A percentile compares a stretch with the other conserved stretches of the same genome.
Evolutionary conservation across 2,888 invertebrate species (phyloP).

Genomic region (Tenthredo mesomela): DNA sequence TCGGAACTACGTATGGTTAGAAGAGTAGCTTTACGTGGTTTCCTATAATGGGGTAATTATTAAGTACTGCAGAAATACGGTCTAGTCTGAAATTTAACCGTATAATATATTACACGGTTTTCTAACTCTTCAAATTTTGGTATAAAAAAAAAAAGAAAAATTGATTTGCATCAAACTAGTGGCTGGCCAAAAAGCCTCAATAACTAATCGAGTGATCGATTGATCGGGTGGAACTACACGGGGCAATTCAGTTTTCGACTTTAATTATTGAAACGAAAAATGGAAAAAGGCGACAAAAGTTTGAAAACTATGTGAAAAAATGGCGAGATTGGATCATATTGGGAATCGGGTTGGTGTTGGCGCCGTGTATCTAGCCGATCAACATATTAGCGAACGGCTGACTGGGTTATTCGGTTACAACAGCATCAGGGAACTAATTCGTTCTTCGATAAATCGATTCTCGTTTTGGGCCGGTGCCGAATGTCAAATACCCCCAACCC

Average conservation of each 20-base stretch:
- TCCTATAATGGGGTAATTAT: neutral
- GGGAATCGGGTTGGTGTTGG: neutral
- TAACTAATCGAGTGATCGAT: conserved; percentile 8
- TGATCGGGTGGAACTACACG: neutral
- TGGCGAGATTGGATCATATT: conserved; percentile 1
- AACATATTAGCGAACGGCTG: conserved; percentile 47
- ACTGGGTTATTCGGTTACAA: conserved; percentile 50
- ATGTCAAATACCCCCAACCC: conserved; percentile 38
- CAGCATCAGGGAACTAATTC: conserved; percentile 49
- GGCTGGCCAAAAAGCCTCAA: neutral
- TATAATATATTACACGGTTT: neutral
- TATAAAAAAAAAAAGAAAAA: neutral
- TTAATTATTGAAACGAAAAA: neutral
- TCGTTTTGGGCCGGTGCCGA: conserved; percentile 48
- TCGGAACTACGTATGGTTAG: neutral
- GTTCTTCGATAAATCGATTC: conserved; percentile 49
- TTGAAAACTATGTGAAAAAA: conserved; percentile 7
- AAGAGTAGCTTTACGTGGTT: neutral
- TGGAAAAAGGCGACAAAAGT: neutral
- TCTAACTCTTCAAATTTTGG: neutral
- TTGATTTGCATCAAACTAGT: neutral
- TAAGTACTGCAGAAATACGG: neutral
- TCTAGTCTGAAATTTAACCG: neutral
- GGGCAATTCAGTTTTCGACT: neutral
- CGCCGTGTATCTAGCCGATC: conserved; percentile 32